A percentile compares a stretch with the other conserved stretches of the same genome.
phyloP scores from a whole-genome alignment of 2,113 vertebrate species.

The Silurus meridionalis region DNA sequence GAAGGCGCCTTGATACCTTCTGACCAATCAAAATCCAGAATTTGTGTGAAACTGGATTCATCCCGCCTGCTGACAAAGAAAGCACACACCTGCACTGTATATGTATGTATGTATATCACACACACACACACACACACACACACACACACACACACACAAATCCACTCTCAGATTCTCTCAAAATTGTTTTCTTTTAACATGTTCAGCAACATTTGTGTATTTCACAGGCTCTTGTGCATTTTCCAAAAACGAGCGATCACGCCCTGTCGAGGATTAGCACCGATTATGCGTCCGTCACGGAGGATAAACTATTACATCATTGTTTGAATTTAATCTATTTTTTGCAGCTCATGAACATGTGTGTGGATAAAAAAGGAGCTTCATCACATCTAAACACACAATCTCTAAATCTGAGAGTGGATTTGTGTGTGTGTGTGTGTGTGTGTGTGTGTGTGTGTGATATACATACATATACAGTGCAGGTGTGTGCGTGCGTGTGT shows the following conservation, averaged over 20 bases:
- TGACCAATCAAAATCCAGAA: background rate
- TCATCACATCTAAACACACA: slow-evolving; percentile 1
- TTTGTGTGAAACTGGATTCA: background rate
- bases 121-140: too few species aligned
- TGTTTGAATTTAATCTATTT: background rate
- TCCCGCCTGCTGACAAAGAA: too few species aligned
- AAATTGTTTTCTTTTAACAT: too few species aligned
- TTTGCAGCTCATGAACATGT: background rate
- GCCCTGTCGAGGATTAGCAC: slow-evolving; percentile 10
- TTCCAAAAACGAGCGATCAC: background rate
- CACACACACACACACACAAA: too few species aligned
- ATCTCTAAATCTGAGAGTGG: slow-evolving; percentile 18
- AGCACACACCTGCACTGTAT: too few species aligned
- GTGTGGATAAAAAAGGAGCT: background rate
- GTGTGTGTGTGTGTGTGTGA: background rate
- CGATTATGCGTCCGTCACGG: background rate
- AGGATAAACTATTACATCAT: slow-evolving; percentile 6
- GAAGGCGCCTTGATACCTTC: background rate
- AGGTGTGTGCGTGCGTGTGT: background rate
- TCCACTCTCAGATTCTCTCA: too few species aligned
- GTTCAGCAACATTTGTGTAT: too few species aligned
- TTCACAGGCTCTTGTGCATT: background rate
- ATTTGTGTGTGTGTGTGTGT: slow-evolving; percentile 18
- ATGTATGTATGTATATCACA: too few species aligned
- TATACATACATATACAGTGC: too few species aligned